Conservation (phyloP, 30 jellyfish, hydroid and myxozoan genomes). For the Mastigias papua region DNA sequence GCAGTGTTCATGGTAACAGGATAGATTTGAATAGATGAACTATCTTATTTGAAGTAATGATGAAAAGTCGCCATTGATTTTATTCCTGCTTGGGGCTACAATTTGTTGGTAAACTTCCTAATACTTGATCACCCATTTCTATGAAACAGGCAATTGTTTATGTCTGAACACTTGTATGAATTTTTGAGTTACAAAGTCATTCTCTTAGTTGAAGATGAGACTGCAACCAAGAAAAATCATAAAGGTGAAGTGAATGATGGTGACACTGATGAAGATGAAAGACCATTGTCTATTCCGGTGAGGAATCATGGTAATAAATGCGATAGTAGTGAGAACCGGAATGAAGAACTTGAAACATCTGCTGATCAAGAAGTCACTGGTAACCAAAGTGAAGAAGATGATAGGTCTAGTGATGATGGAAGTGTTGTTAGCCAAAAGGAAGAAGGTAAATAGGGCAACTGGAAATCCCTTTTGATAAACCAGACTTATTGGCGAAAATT, state of each 20-base stretch:
- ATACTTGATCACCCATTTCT: no score
- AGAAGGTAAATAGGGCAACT: background rate
- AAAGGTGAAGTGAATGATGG: slow-evolving; percentile 20
- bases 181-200: background rate
- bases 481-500: no score
- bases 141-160: no score
- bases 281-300: background rate
- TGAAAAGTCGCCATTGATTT: no score
- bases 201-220: slow-evolving; percentile 31
- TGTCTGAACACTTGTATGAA: background rate
- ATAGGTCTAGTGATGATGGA: background rate
- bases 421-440: background rate
- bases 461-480: no score
- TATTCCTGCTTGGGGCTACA: no score
- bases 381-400: background rate
- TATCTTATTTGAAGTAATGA: no score
- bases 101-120: no score
- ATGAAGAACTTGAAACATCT: background rate
- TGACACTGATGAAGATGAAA: slow-evolving; percentile 28
- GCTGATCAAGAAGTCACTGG: background rate
- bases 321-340: background rate
- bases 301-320: background rate
- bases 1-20: no score
- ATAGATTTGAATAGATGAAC: no score
- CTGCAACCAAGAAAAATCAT: background rate